Conservation (phyloP, 1,140 invertebrate species). For the Steinernema feltiae region DNA sequence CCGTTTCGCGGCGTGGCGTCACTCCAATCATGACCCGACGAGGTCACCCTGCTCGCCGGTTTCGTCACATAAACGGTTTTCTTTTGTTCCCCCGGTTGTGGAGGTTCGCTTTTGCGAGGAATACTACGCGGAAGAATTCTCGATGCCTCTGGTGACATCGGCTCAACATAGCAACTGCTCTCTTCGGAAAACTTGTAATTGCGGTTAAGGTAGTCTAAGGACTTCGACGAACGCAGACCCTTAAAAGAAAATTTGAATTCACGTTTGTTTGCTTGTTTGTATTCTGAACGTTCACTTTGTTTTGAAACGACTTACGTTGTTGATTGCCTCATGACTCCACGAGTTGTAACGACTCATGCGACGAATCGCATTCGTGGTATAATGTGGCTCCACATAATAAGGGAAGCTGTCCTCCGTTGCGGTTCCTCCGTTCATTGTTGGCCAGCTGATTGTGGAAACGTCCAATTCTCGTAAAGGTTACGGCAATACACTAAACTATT, state of each 20-base stretch:
- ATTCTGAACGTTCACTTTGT: too few relatives aligned
- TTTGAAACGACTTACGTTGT: not conserved
- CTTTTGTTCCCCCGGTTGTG: not conserved
- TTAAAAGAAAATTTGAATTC: too few relatives aligned
- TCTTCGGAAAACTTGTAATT: not conserved
- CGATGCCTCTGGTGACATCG: not conserved
- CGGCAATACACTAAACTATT: conserved; percentile 9
- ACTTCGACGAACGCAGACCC: not conserved
- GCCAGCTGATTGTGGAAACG: not conserved
- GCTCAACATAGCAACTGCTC: not conserved
- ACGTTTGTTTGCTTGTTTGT: too few relatives aligned
- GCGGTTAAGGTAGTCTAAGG: not conserved
- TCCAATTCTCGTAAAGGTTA: conserved; percentile 17
- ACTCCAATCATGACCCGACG: too few relatives aligned
- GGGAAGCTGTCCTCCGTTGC: not conserved
- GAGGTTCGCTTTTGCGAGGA: too few relatives aligned
- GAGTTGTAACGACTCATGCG: conserved; percentile 29
- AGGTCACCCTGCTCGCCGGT: not conserved
- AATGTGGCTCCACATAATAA: conserved; percentile 9
- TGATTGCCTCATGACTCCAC: conserved; percentile 21
- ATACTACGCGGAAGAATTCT: too few relatives aligned
- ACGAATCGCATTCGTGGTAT: conserved; percentile 26
- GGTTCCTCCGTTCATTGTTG: not conserved
- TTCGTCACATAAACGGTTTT: not conserved
- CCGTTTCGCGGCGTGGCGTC: too few relatives aligned